These are phyloP conservation scores for Epistrophe grossulariae DNA, from an alignment of 2,888 invertebrate species.

Conservation along the genomic window DNA sequence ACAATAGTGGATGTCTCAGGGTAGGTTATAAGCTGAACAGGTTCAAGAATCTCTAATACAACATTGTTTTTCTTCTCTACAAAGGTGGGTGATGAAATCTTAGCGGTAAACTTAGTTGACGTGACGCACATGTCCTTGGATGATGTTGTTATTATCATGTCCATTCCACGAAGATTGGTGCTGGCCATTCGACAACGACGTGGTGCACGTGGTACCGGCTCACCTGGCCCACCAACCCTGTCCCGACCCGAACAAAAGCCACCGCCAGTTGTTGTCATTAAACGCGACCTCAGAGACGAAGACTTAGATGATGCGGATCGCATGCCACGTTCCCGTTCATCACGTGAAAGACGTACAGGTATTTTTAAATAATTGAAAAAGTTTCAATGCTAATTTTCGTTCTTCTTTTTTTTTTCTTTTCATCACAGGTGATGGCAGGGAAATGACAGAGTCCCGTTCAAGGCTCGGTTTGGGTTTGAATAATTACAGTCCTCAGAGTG, in stretches of 20 bases:
- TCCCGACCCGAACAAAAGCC: conserved; percentile 92
- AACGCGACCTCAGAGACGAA: conserved; percentile 93
- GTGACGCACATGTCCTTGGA: conserved; percentile 99
- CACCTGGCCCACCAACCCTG: conserved; percentile 84
- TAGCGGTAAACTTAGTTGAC: conserved; percentile 98
- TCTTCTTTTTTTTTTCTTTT: background rate
- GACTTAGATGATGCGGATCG: conserved; percentile 88
- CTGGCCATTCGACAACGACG: conserved; percentile 95
- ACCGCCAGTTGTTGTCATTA: conserved; percentile 96
- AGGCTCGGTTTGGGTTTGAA: conserved; percentile 89
- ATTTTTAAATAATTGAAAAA: conserved; percentile 81
- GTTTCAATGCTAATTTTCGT: conserved; percentile 80
- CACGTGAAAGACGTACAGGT: conserved; percentile 84
- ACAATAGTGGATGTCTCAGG: conserved; percentile 98
- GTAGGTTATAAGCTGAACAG: conserved; percentile 81
- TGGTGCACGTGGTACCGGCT: conserved; percentile 85
- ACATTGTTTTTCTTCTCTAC: background rate
- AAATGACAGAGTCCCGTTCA: conserved; percentile 91
- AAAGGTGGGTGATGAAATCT: conserved; percentile 98
- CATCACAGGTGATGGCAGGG: conserved; percentile 90
- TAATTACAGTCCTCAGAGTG: conserved; percentile 87
- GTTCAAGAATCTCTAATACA: background rate
- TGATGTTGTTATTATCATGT: conserved; percentile 99
- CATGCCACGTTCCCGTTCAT: conserved; percentile 84
- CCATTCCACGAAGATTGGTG: conserved; percentile 97